Conservation (phyloP, 2,113 vertebrate species). For the Aix galericulata region DNA sequence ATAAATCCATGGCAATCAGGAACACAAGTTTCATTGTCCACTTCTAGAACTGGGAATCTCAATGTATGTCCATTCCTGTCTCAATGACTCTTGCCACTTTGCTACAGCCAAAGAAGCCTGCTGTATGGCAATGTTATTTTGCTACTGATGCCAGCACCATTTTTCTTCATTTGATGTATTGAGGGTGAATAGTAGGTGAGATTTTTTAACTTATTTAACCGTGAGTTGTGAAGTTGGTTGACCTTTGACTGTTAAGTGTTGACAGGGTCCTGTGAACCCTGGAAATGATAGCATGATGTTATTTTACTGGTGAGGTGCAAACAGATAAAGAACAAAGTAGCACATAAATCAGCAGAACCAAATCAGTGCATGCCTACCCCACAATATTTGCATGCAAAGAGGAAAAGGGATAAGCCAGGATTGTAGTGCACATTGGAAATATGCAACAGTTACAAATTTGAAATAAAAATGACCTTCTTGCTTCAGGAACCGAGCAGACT, state of each 20-base stretch:
- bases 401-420: neutral
- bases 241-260: slow-evolving; percentile 78
- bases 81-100: neutral
- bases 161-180: slow-evolving; percentile 22
- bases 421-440: neutral
- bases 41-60: neutral
- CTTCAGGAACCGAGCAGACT: neutral
- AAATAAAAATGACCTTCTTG: neutral
- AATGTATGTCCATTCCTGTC: neutral
- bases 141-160: neutral
- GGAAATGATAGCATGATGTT: slow-evolving; percentile 69
- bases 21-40: neutral
- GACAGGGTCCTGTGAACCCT: slow-evolving; percentile 74
- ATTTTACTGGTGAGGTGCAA: slow-evolving; percentile 73
- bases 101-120: neutral
- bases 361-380: slow-evolving; percentile 33
- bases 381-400: neutral
- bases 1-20: neutral
- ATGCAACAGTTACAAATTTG: neutral
- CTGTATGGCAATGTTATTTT: neutral
- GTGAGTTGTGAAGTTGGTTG: slow-evolving; percentile 61
- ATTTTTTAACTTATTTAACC: slow-evolving; percentile 55
- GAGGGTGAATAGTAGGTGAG: slow-evolving; percentile 22
- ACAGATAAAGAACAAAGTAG: slow-evolving; percentile 83
- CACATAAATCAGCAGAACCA: slow-evolving; percentile 75